A percentile compares a stretch with the other conserved stretches of the same genome.
Evolutionary conservation across 2,797 vertebrate genomes (phyloP).

Genomic region (Podarcis lilfordi): DNA sequence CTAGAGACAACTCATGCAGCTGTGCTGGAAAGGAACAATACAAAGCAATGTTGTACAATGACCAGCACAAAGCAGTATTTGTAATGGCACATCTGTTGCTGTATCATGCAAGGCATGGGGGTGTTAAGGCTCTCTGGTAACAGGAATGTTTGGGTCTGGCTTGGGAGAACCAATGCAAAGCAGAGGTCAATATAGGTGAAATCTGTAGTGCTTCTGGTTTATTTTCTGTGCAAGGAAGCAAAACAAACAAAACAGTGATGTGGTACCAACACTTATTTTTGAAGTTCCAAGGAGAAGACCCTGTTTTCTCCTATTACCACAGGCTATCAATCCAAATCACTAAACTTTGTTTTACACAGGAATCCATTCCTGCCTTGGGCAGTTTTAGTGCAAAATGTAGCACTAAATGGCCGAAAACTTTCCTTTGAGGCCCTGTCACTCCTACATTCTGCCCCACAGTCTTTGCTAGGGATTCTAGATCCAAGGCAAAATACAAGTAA

Average conservation of each 20-base stretch:
- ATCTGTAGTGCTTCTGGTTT: not conserved
- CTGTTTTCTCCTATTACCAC: not conserved
- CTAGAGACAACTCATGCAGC: conserved; percentile 15
- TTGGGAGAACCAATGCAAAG: not conserved
- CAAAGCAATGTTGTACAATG: not conserved
- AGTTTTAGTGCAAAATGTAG: not conserved
- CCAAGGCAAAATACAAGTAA: not conserved
- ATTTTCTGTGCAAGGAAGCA: not conserved
- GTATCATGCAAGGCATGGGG: not conserved
- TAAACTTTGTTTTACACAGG: not conserved
- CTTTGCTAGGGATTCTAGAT: not conserved
- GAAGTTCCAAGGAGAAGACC: not conserved
- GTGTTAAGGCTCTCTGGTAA: conserved; percentile 4
- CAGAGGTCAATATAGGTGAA: not conserved
- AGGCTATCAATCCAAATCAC: not conserved
- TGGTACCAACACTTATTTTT: not conserved
- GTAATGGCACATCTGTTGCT: conserved; percentile 20
- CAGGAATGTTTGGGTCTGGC: not conserved
- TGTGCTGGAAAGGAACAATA: conserved; percentile 25
- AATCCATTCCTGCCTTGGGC: not conserved
- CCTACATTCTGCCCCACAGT: not conserved
- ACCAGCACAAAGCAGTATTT: conserved; percentile 23
- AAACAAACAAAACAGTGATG: not conserved
- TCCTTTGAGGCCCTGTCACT: not conserved
- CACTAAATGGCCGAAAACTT: not conserved